Evolutionary conservation across 1,140 invertebrate genomes (phyloP), one percentile per base, ranked within the genome.

Genomic region (Dendroctonus valens): DNA sequence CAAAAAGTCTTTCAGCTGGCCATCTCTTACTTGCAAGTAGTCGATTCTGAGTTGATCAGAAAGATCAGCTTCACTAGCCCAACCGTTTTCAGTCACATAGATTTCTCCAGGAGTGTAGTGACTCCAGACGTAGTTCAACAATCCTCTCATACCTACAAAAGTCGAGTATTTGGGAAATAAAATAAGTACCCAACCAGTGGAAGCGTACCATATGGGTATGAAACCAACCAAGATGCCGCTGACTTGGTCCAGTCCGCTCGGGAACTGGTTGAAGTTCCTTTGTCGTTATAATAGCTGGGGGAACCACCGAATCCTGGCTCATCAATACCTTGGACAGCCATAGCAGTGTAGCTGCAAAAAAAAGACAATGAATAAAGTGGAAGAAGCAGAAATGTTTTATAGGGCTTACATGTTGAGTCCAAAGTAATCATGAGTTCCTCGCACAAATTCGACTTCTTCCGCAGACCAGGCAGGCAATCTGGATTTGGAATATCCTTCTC

Each of bases 381-480:
- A 12, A 26, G 9, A 39, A 3, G 6, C 39, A 39, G 54, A n/a
- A 59, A 7, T 37, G 60, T 8, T 14, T 11, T 26, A n/a, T 15
- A 57, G 6, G n/a, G 15, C 53, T 58, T 65, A 65, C 63, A 50
- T 50, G 41, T 65, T 65, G 4, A 65, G 46, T n/a, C 82, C 54
- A 12, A 85, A 76, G 71, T 81, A 83, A 70, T 84, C 83, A 5
- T 79, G 79, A 6, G 82, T 82, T n/a, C 83, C 83, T 63, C 59
- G 68, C 14, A 77, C 68, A 12, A 69, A 52, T 40, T 69, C 50
- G 4, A 74, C 88, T 78, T 41, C 79, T 63, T 55, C 74, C 50
- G 0, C 81, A 82, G 76, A 84, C 85, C 59, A 89, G 83, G n/a
- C 80, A 0, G 85, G 85, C 37, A 89, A 75, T 42, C 87, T 80